phyloP scores from a whole-genome alignment of 64 coral and sea anemone genomes.

The Dendronephthya gigantea region DNA sequence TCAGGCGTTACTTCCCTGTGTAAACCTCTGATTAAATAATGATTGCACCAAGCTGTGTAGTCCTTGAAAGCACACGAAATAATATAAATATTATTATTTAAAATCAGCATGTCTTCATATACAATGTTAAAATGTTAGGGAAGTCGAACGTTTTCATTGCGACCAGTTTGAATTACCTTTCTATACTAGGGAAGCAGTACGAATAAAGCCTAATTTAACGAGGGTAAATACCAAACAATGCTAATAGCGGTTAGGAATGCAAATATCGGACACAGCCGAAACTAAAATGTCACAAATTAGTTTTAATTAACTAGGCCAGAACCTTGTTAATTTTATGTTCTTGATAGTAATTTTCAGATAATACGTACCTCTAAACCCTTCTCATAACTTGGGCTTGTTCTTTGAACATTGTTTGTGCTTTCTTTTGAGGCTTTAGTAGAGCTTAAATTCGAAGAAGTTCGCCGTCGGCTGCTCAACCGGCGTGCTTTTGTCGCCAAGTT shows the following conservation, averaged over 20 bases:
- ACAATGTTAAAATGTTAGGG: too few relatives aligned
- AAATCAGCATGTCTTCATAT: too few relatives aligned
- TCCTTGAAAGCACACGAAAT: not conserved
- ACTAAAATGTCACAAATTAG: not conserved
- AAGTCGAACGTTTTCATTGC: too few relatives aligned
- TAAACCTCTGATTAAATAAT: not conserved
- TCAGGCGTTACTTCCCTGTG: not conserved
- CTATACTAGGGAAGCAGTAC: too few relatives aligned
- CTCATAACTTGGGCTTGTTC: not conserved
- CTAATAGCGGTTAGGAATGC: not conserved
- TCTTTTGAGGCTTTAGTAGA: not conserved
- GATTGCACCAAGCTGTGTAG: slow-evolving; percentile 10
- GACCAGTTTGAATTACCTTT: too few relatives aligned
- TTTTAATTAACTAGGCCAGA: not conserved
- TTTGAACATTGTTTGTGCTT: not conserved
- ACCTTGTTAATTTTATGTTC: not conserved
- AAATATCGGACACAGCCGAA: not conserved
- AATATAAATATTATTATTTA: too few relatives aligned
- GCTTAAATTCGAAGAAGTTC: not conserved
- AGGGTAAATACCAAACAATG: not conserved
- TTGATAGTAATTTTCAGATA: not conserved
- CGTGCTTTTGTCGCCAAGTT: not conserved
- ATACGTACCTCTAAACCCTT: not conserved
- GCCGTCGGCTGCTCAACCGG: not conserved
- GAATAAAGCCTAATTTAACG: too few relatives aligned